Evolutionary conservation across 2,888 invertebrate genomes (phyloP).

Genomic region (Iphiclides podalirius): DNA sequence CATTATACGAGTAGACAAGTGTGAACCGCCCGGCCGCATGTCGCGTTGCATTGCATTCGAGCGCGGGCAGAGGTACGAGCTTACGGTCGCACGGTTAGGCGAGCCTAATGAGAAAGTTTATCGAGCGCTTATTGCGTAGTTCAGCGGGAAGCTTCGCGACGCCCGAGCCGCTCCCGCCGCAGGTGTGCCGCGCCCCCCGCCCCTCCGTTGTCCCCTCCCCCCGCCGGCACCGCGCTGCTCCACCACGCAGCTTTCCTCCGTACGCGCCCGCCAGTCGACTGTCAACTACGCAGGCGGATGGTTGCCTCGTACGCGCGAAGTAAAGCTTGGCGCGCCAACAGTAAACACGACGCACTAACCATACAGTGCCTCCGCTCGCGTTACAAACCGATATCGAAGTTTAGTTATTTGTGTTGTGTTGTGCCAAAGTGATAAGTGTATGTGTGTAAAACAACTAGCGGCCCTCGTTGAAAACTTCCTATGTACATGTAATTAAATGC

Average conservation of each 20-base stretch:
- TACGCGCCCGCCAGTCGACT: conserved; percentile 69
- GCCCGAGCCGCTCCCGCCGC: conserved; percentile 53
- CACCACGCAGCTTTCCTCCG: conserved; percentile 48
- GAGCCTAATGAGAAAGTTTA: conserved; percentile 80
- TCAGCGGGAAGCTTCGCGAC: conserved; percentile 72
- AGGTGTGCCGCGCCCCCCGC: conserved; percentile 60
- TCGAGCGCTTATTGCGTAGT: conserved; percentile 80
- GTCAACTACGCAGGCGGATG: conserved; percentile 62
- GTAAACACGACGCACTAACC: conserved; percentile 75
- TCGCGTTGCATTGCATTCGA: conserved; percentile 62
- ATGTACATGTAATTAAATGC: conserved; percentile 66
- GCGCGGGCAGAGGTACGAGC: conserved; percentile 70
- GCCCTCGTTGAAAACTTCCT: conserved; percentile 58
- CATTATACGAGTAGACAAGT: too few species aligned
- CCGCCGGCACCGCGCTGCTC: conserved; percentile 42
- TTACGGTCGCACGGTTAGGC: conserved; percentile 78
- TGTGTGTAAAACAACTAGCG: conserved; percentile 53
- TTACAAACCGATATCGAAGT: conserved; percentile 60
- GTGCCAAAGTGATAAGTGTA: conserved; percentile 64
- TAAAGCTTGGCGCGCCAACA: conserved; percentile 71
- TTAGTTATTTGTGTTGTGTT: conserved; percentile 59
- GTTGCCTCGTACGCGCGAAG: conserved; percentile 38
- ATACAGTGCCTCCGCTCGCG: conserved; percentile 66
- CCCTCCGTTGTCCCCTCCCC: conserved; percentile 28
- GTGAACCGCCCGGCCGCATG: conserved; percentile 36